Conservation (phyloP, 2,888 invertebrate genomes). For the Lepidochitona cinerea region DNA sequence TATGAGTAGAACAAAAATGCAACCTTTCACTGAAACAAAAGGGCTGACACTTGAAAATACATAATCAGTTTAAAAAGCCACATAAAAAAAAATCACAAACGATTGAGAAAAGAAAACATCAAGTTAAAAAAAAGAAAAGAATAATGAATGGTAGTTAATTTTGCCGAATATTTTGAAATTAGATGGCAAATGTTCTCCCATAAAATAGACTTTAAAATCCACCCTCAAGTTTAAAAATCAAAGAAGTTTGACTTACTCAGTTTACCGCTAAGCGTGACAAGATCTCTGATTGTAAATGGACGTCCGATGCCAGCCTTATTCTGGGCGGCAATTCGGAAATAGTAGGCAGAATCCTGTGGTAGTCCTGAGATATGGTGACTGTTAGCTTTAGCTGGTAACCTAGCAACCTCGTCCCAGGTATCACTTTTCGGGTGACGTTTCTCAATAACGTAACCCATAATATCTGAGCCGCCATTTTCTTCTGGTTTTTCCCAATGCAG, state of each 20-base stretch:
- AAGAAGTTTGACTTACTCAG: background rate
- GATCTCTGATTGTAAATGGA: conserved; percentile 55
- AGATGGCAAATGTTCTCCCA: too few relatives aligned
- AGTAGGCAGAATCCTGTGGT: conserved; percentile 75
- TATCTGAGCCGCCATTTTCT: conserved; percentile 59
- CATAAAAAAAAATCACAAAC: too few relatives aligned
- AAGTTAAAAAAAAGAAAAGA: too few relatives aligned
- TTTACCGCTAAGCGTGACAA: conserved; percentile 45
- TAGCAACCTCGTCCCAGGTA: conserved; percentile 77
- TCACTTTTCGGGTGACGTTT: conserved; percentile 78
- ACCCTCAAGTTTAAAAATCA: too few relatives aligned
- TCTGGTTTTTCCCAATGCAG: conserved; percentile 65
- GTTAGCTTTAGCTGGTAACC: conserved; percentile 48
- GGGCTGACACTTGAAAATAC: too few relatives aligned
- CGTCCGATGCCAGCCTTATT: conserved; percentile 74
- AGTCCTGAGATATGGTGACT: conserved; percentile 50
- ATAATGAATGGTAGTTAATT: too few relatives aligned
- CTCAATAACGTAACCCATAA: conserved; percentile 67
- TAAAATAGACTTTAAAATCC: too few relatives aligned
- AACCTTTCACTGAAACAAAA: too few relatives aligned
- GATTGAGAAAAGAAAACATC: too few relatives aligned
- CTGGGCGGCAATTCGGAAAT: conserved; percentile 87
- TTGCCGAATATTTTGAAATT: too few relatives aligned
- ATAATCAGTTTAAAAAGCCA: too few relatives aligned
- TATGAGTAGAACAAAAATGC: too few relatives aligned